A percentile compares a stretch with the other conserved stretches of the same genome.
These are phyloP conservation scores for Brachylomia viminalis DNA, from an alignment of 2,888 invertebrate species.

Conservation along the genomic window DNA sequence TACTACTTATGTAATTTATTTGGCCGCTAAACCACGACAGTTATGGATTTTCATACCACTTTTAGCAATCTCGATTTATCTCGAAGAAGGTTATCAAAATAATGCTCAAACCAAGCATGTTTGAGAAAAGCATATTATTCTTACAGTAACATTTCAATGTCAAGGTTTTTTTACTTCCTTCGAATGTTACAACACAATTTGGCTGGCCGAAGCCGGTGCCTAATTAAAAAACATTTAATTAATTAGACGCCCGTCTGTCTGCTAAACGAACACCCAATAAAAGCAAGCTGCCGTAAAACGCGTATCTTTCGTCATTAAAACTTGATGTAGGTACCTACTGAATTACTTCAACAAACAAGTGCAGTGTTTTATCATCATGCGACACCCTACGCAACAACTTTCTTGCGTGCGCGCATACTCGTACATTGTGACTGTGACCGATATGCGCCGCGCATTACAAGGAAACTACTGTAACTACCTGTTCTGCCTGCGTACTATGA, in stretches of 20 bases:
- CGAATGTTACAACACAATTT: slow-evolving; percentile 26
- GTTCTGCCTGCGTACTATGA: slow-evolving; percentile 39
- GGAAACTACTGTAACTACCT: slow-evolving; percentile 43
- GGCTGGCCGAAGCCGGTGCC: background rate
- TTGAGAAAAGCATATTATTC: slow-evolving; percentile 1
- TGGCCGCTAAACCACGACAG: no score
- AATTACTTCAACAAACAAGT: slow-evolving; percentile 70
- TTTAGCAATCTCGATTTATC: no score
- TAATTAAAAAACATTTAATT: slow-evolving; percentile 28
- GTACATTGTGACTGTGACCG: slow-evolving; percentile 43
- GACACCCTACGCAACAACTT: slow-evolving; percentile 71
- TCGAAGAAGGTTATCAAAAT: no score
- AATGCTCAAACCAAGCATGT: no score
- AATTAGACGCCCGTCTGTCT: slow-evolving; percentile 16
- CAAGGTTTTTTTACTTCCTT: slow-evolving; percentile 16
- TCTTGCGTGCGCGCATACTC: slow-evolving; percentile 65
- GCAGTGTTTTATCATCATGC: slow-evolving; percentile 62
- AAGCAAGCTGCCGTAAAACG: slow-evolving; percentile 16
- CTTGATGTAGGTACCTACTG: slow-evolving; percentile 62
- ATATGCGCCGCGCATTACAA: slow-evolving; percentile 37
- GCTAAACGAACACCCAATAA: slow-evolving; percentile 33
- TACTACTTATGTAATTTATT: no score
- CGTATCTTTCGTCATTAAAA: slow-evolving; percentile 32
- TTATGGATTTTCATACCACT: no score
- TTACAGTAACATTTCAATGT: slow-evolving; percentile 1